Evolutionary conservation across 1,140 invertebrate genomes (phyloP), one percentile per base, ranked within the genome.

Genomic region (Aphelenchoides fujianensis): DNA sequence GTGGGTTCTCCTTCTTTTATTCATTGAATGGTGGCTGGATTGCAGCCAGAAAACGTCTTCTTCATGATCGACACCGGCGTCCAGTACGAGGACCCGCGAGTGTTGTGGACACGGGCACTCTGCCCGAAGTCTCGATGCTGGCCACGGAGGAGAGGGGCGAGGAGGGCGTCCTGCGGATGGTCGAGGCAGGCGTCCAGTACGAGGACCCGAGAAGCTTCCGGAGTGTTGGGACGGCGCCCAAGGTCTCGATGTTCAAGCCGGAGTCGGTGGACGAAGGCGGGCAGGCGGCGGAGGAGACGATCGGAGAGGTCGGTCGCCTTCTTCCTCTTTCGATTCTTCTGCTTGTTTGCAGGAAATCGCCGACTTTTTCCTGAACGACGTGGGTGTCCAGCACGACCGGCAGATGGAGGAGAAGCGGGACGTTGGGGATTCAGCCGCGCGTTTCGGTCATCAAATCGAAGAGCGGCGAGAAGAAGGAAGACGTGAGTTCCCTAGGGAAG

Each of bases 171-270:
- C 31, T 66, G 2, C 31, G 36, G 23, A 34, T 37, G 31, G 63
- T 32, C 12, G 63, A 66, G 37, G 31, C n/a, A 16, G 31, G 27
- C 28, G 63, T 55, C 53, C 63, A 66, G 53, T 36, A 66, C 32
- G 63, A 34, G 23, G 63, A 66, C 53, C 57, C 57, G n/a, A 61
- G 27, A 61, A 30, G 16, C n/a, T 61, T n/a, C 57, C 1, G n/a
- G 27, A 30, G 37, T n/a, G 31, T 34, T 66, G 63, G 63, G 53
- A 36, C 41, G 28, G 36, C 31, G 16, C 32, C 63, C 19, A 36
- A 36, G 53, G 63, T 66, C 16, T 66, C 63, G 1, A 66, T 66
- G 63, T 66, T 66, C 32, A 66, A 66, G 3, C 55, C 55, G 55
- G 34, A 23, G 23, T 59, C 55, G 7, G 7, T 59, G 55, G 55